Conservation (phyloP, 2,113 vertebrate genomes). For the Lichenostomus cassidix region DNA sequence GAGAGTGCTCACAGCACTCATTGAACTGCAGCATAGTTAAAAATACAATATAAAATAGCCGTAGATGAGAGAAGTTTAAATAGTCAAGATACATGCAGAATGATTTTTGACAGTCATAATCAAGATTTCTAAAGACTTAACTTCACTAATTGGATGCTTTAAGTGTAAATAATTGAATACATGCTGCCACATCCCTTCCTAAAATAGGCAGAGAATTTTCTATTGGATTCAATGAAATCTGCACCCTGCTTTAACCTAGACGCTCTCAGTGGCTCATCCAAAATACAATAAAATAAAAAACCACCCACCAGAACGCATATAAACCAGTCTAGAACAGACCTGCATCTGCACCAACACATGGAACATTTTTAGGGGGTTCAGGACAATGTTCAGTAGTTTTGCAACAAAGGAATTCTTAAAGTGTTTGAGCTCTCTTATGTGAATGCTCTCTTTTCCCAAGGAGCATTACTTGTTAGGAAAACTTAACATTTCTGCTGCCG, state of each 20-base stretch:
- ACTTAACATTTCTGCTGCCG: background rate
- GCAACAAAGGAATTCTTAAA: background rate
- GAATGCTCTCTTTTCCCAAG: background rate
- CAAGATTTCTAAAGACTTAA: background rate
- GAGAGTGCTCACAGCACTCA: background rate
- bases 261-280: background rate
- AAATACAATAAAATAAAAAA: background rate
- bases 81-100: background rate
- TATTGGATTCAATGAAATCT: background rate
- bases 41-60: background rate
- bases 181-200: background rate
- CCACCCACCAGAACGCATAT: background rate
- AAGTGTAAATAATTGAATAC: conserved; percentile 11
- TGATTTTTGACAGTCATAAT: background rate
- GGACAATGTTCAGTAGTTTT: background rate
- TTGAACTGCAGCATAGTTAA: background rate
- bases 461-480: background rate
- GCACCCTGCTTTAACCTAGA: background rate
- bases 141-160: background rate
- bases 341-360: background rate
- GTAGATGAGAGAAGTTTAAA: background rate
- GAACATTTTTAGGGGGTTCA: background rate
- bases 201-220: background rate
- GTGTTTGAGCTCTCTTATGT: background rate
- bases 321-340: background rate